Evolutionary conservation across 1,140 invertebrate species (phyloP).

Genomic region (Lanistes nyassanus): DNA sequence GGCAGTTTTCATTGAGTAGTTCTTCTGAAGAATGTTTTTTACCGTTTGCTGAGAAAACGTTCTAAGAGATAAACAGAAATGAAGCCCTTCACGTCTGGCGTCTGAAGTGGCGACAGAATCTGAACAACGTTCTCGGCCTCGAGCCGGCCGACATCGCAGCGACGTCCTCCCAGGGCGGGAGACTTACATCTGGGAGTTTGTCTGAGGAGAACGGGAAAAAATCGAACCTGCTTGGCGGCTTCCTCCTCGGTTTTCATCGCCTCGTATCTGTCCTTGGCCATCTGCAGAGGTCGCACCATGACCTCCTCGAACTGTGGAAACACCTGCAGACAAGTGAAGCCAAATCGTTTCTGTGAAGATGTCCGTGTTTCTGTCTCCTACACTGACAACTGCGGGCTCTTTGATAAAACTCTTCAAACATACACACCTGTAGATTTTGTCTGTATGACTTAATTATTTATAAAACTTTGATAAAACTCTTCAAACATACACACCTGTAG

Average conservation of each 20-base stretch:
- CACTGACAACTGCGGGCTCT: too few relatives aligned
- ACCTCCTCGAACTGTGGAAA: conserved; percentile 58
- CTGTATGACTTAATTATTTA: not conserved
- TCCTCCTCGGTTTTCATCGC: conserved; percentile 56
- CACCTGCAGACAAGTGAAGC: conserved; percentile 44
- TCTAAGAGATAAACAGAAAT: too few relatives aligned
- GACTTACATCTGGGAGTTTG: too few relatives aligned
- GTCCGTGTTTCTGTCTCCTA: not conserved
- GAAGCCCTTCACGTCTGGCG: too few relatives aligned
- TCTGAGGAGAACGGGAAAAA: not conserved
- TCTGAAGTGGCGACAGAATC: too few relatives aligned
- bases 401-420: not conserved
- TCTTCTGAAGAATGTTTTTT: too few relatives aligned
- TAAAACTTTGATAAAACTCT: too few relatives aligned
- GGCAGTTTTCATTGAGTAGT: too few relatives aligned
- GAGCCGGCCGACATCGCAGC: too few relatives aligned
- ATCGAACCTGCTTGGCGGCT: conserved; percentile 26
- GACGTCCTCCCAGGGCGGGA: too few relatives aligned
- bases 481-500: not conserved
- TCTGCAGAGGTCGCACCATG: conserved; percentile 59
- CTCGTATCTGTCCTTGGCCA: conserved; percentile 61
- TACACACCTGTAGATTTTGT: not conserved
- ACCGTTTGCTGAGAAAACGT: too few relatives aligned
- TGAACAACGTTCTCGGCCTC: too few relatives aligned
- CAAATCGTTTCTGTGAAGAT: not conserved